These are phyloP conservation scores for Hemicordylus capensis DNA, from an alignment of 2,113 vertebrate genomes.

Conservation along the genomic window DNA sequence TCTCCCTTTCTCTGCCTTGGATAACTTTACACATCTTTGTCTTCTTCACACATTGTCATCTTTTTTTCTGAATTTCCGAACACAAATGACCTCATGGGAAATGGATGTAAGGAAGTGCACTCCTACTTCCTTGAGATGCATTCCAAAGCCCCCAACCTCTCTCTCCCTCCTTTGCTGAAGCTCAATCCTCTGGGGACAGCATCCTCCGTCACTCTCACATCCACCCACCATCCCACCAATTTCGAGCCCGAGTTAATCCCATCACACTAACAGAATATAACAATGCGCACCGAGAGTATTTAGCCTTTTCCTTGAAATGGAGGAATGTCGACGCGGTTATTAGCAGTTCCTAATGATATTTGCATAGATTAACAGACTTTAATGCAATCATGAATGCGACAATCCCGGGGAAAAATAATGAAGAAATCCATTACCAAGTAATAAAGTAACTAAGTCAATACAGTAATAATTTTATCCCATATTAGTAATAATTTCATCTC, in stretches of 20 bases:
- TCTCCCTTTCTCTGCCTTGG: too few relatives aligned
- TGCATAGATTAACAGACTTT: slow-evolving; percentile 83
- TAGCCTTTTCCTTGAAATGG: slow-evolving; percentile 65
- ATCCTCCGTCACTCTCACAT: background rate
- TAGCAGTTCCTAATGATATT: slow-evolving; percentile 80
- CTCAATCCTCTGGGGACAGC: background rate
- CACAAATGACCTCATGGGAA: background rate
- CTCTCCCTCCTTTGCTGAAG: background rate
- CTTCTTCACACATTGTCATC: background rate
- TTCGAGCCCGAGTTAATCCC: slow-evolving; percentile 45
- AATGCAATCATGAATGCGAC: slow-evolving; percentile 80
- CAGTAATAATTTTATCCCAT: slow-evolving; percentile 80
- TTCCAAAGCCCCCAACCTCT: too few relatives aligned
- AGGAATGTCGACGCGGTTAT: slow-evolving; percentile 73
- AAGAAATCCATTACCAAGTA: slow-evolving; percentile 82
- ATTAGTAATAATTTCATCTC: slow-evolving; percentile 82
- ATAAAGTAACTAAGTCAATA: slow-evolving; percentile 85
- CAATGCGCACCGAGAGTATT: slow-evolving; percentile 53
- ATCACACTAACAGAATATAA: slow-evolving; percentile 51
- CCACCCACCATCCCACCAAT: slow-evolving; percentile 41
- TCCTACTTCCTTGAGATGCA: background rate
- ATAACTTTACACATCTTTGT: too few relatives aligned
- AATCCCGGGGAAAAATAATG: slow-evolving; percentile 79
- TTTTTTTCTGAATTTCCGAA: background rate
- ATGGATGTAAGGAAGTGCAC: background rate